Conservation (phyloP, 2,797 vertebrate genomes). For the Mormyrops attenuatus region DNA sequence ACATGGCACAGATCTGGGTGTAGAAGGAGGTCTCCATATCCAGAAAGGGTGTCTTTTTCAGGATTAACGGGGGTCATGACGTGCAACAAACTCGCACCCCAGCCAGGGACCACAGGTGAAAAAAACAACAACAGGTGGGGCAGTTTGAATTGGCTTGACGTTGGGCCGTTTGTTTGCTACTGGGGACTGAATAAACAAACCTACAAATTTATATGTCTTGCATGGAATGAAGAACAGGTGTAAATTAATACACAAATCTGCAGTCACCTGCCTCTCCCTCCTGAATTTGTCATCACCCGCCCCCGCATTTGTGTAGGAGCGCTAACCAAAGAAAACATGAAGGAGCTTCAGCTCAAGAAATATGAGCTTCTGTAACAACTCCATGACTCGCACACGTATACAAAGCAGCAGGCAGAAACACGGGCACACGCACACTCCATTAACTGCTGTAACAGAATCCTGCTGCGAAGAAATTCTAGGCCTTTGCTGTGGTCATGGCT, state of each 20-base stretch:
- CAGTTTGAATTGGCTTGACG: neutral
- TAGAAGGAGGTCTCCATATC: neutral
- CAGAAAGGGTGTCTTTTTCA: neutral
- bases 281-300: neutral
- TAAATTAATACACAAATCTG: neutral
- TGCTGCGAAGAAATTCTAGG: neutral
- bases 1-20: neutral
- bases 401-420: neutral
- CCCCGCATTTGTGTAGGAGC: neutral
- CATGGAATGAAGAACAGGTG: slow-evolving; percentile 4
- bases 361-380: neutral
- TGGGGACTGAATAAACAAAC: neutral
- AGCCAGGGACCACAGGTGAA: neutral
- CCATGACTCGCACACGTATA: neutral
- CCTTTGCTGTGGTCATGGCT: neutral
- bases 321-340: neutral
- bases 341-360: neutral
- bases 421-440: neutral
- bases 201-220: neutral
- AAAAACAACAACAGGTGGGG: neutral
- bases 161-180: neutral
- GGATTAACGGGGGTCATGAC: neutral
- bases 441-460: neutral
- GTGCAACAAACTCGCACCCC: neutral
- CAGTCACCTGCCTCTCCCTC: neutral